Conservation (phyloP, 2,888 invertebrate genomes). For the Hipparchia sbordonii region DNA sequence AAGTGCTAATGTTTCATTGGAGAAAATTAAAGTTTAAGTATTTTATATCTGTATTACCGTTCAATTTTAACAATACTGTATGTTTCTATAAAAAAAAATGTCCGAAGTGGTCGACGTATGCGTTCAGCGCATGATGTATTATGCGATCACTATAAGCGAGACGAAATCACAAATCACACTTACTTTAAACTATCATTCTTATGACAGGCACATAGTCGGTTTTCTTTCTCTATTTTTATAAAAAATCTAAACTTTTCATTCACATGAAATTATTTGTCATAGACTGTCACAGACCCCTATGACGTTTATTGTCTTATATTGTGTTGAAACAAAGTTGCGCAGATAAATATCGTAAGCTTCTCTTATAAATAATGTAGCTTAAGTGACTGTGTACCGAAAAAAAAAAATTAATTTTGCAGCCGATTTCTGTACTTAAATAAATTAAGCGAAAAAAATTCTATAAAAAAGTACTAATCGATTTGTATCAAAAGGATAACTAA, state of each 20-base stretch:
- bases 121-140: not conserved
- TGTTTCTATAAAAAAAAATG: too few species aligned
- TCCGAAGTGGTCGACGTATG: too few species aligned
- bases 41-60: too few species aligned
- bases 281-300: slow-evolving; percentile 4
- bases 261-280: slow-evolving; percentile 11
- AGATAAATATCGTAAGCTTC: not conserved
- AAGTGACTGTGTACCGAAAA: slow-evolving; percentile 7
- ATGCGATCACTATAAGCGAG: not conserved
- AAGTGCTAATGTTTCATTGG: too few species aligned
- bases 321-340: slow-evolving; percentile 6
- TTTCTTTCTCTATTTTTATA: slow-evolving; percentile 37
- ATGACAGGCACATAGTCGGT: slow-evolving; percentile 49
- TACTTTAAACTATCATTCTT: slow-evolving; percentile 34
- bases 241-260: slow-evolving; percentile 28
- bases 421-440: not conserved
- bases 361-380: not conserved
- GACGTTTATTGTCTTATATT: slow-evolving; percentile 10
- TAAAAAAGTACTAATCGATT: not conserved
- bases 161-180: slow-evolving; percentile 41
- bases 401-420: not conserved
- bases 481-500: not conserved
- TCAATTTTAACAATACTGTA: too few species aligned
- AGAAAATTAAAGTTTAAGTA: too few species aligned
- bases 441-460: not conserved